Evolutionary conservation across 2,113 vertebrate species (phyloP).

Genomic region (Empidonax traillii): DNA sequence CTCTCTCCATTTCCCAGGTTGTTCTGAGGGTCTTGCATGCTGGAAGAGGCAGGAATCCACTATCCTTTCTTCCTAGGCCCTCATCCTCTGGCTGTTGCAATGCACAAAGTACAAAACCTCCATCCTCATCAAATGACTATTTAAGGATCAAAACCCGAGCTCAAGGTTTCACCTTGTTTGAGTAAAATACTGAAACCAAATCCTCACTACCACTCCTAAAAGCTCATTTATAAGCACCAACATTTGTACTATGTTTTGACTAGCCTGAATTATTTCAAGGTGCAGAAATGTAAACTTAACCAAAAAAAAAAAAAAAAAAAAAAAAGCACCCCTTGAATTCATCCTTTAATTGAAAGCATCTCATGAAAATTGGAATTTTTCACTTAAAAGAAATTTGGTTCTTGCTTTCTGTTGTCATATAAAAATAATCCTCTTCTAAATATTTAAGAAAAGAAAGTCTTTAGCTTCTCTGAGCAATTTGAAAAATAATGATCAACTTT

Average conservation of each 20-base stretch:
- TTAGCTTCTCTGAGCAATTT: background rate
- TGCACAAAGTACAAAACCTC: background rate
- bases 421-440: background rate
- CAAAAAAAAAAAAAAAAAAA: background rate
- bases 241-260: background rate
- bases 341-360: background rate
- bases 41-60: background rate
- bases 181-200: background rate
- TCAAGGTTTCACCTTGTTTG: background rate
- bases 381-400: background rate
- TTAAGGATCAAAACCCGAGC: background rate
- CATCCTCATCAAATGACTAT: background rate
- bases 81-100: background rate
- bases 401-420: background rate
- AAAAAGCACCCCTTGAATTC: background rate
- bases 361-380: background rate
- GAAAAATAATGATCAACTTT: background rate
- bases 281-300: background rate
- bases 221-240: background rate
- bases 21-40: background rate
- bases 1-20: background rate
- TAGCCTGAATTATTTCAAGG: background rate
- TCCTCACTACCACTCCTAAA: background rate
- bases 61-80: background rate
- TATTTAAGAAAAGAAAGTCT: background rate